phyloP scores from a whole-genome alignment of 2,888 invertebrate species.

The Dasysyrphus albostriatus region DNA sequence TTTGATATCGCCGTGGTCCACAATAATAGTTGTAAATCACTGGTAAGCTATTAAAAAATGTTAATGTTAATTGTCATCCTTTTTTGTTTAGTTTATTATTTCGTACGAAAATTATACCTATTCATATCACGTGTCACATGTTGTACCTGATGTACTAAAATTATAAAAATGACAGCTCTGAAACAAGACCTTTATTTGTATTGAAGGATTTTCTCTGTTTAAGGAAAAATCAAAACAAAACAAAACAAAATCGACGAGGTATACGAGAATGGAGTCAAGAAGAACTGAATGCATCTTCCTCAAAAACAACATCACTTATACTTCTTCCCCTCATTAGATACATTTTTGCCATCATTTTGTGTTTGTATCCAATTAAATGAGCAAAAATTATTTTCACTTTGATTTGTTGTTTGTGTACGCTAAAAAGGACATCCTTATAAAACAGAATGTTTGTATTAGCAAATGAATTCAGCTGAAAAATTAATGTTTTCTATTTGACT shows the following conservation, averaged over 20 bases:
- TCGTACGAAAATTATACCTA: too few species aligned
- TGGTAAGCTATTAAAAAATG: too few species aligned
- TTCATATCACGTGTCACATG: too few species aligned
- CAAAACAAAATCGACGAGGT: too few species aligned
- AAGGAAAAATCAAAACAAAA: conserved; percentile 1
- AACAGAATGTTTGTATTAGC: conserved; percentile 67
- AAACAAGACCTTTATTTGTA: conserved; percentile 7
- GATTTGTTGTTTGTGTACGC: conserved; percentile 66
- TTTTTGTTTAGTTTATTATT: too few species aligned
- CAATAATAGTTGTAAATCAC: too few species aligned
- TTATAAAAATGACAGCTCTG: background rate
- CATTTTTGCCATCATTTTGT: conserved; percentile 31
- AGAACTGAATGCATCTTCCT: conserved; percentile 46
- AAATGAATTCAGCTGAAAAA: conserved; percentile 68
- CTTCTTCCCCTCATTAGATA: conserved; percentile 45
- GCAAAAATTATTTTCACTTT: conserved; percentile 70
- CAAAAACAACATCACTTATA: conserved; percentile 4
- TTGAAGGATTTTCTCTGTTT: conserved; percentile 27
- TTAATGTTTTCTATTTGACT: conserved; percentile 68
- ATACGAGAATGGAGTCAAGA: background rate
- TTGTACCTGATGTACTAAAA: too few species aligned
- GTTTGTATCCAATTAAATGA: conserved; percentile 70
- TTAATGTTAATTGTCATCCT: too few species aligned
- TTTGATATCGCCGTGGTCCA: too few species aligned
- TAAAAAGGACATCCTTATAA: conserved; percentile 62